Evolutionary conservation across 2,797 vertebrate species (phyloP), one percentile per base, ranked within the genome.

Genomic region (Macroramphosus scolopax): DNA sequence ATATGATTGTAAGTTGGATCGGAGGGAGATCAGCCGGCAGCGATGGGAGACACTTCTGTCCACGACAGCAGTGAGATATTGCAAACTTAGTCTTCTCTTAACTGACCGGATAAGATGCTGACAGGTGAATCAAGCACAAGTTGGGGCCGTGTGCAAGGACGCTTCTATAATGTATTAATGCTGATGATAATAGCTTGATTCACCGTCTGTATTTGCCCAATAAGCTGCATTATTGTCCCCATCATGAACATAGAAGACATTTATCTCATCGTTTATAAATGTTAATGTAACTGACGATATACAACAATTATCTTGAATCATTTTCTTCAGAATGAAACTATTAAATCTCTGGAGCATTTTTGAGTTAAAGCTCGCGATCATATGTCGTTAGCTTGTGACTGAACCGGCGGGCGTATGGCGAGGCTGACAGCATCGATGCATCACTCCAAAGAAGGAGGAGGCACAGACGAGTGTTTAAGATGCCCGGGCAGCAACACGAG

Each of bases 361-460:
- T 52, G 35, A 68, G 48, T 63, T 72, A 53, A 68, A 70, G 33
- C 58, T 41, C 5, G 20, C 51, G 22, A 51, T 69, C 48, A 50
- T 49, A 56, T 14, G 3, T 61, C 48, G 62, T 29, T 15, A 36
- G n/a, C 55, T 77, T 72, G 31, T 28, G 59, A 62, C 51, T 65
- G 58, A 57, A 16, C 59, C 52, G 65, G 37, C 75, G 59, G 54
- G 49, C 75, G 72, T 81, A 79, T 78, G 64, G 71, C 59, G 29
- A 34, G 6, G 13, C 42, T 71, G 73, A 74, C 60, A 59, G 48
- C 45, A 22, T 58, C 59, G 8, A 70, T 82, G 57, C 47, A 66
- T 81, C 66, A 75, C 70, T 54, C 58, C 36, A 50, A 44, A 63
- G 45, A 29, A 35, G 18, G 32, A 34, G 17, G 63, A 50, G 22